A percentile compares a stretch with the other conserved stretches of the same genome.
These are phyloP conservation scores for Forbesichthys agassizii DNA, from an alignment of 2,113 vertebrate species.

Conservation along the genomic window DNA sequence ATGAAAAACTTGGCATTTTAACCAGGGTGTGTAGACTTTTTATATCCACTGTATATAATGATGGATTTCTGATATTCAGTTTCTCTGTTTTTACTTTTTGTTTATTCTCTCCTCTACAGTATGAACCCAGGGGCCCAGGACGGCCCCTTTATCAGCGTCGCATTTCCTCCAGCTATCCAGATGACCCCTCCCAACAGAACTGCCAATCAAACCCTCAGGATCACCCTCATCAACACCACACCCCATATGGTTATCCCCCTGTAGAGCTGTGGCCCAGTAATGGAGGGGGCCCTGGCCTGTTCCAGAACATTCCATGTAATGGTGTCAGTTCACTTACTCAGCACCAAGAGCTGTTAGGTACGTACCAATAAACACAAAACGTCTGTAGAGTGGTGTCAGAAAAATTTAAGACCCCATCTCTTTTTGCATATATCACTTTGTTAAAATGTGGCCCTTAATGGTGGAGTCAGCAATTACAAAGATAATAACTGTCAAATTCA, in stretches of 20 bases:
- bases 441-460: too few species aligned
- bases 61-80: too few species aligned
- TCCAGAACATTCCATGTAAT: constrained; percentile 98
- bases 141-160: constrained; percentile 99
- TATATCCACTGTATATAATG: too few species aligned
- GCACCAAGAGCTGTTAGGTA: constrained; percentile 91
- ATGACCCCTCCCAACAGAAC: constrained; percentile 77
- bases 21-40: too few species aligned
- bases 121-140: constrained; percentile 97
- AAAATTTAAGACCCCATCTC: too few species aligned
- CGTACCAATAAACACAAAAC: neutral
- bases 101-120: constrained; percentile 72
- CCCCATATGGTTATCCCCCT: constrained; percentile 84
- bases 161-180: constrained; percentile 92
- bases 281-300: constrained; percentile 83
- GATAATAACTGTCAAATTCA: too few species aligned
- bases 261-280: constrained; percentile 91
- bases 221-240: constrained; percentile 79
- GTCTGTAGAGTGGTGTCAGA: neutral
- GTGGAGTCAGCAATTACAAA: too few species aligned
- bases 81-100: too few species aligned
- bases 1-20: too few species aligned
- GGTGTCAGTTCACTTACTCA: constrained; percentile 86
- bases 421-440: too few species aligned
- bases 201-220: constrained; percentile 86